These are phyloP conservation scores for Autographa pulchrina DNA, from an alignment of 2,888 invertebrate genomes.

Conservation along the genomic window DNA sequence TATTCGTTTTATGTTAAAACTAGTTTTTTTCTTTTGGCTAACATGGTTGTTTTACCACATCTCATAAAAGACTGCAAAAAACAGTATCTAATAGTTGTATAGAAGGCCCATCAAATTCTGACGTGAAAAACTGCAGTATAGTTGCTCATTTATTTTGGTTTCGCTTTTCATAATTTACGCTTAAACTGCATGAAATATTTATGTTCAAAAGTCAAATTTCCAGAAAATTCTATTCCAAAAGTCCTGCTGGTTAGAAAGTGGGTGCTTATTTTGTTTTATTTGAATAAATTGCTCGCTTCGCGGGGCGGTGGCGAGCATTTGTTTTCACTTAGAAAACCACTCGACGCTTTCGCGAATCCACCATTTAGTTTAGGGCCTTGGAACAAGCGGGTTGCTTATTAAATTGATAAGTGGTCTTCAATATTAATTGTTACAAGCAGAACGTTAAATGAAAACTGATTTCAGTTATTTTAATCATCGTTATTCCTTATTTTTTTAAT, in stretches of 20 bases:
- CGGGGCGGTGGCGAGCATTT: constrained; percentile 71
- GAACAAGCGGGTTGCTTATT: constrained; percentile 40
- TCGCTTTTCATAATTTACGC: background rate
- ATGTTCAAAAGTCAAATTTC: constrained; percentile 37
- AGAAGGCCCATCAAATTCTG: too few relatives aligned
- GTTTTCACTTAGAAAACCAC: constrained; percentile 78
- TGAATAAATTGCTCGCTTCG: constrained; percentile 73
- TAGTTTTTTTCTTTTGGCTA: too few relatives aligned
- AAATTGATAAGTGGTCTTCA: background rate
- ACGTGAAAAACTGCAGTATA: background rate
- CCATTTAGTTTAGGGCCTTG: constrained; percentile 58
- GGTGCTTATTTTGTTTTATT: constrained; percentile 70
- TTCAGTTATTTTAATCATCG: too few relatives aligned
- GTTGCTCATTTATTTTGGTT: too few relatives aligned
- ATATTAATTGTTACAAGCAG: too few relatives aligned
- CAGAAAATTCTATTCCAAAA: constrained; percentile 28
- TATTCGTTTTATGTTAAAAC: background rate
- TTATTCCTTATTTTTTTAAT: too few relatives aligned
- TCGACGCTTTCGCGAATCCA: constrained; percentile 62
- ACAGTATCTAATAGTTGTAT: too few relatives aligned
- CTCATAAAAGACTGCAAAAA: too few relatives aligned
- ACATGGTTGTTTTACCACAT: too few relatives aligned
- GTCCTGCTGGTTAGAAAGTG: constrained; percentile 50
- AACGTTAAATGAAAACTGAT: too few relatives aligned
- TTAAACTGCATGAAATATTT: background rate